Base-by-base conservation (phyloP, 2,888 invertebrate species). In the Maniola hyperantus region DNA sequence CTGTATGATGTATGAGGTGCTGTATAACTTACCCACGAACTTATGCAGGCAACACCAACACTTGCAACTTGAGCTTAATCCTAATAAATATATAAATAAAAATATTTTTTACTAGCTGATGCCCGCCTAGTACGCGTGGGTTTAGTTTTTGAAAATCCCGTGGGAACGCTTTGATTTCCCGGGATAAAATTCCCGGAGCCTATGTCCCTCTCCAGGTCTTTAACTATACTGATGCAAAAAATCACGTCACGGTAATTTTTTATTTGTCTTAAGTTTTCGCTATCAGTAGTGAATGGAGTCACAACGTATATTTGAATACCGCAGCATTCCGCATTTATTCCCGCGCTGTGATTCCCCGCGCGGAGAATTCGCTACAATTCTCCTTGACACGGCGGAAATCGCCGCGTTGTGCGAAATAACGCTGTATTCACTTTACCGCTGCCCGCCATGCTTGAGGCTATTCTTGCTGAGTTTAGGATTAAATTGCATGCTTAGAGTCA, bases 341-440 rank as follows among this genome's bases (percentile, higher is more conserved):
- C 65, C 69, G 67, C 55, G 70, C 70, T 66, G 69, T 68, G 75
- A 71, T 34, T 73, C 69, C 64, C 65, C 59, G 70, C 66, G 64
- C 66, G 64, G 65, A 73, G 71, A 72, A 74, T 72, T 74, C 73
- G 72, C 73, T 70, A 70, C 74, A 73, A 74, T 74, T 75, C 69
- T 65, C 70, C 67, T 69, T 71, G 71, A 71, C 73, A 65, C 65
- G 62, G 66, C 72, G 64, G 71, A 72, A 71, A 73, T 72, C 70
- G 71, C 73, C 46, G 50, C 44, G 55, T 66, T 66, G 66, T 63
- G 59, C 53, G 61, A 39, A 64, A 64, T 57, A 44, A 68, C 62
- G 61, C 54, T 50, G 42, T 51, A 15, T 44, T 33, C 15, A n/a
- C n/a, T n/a, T n/a, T n/a, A n/a, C 7, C 44, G 13, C 20, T n/a